A percentile compares a stretch with the other conserved stretches of the same genome.
Conservation (phyloP, 2,113 vertebrate genomes). For the Falcunculus frontatus region DNA sequence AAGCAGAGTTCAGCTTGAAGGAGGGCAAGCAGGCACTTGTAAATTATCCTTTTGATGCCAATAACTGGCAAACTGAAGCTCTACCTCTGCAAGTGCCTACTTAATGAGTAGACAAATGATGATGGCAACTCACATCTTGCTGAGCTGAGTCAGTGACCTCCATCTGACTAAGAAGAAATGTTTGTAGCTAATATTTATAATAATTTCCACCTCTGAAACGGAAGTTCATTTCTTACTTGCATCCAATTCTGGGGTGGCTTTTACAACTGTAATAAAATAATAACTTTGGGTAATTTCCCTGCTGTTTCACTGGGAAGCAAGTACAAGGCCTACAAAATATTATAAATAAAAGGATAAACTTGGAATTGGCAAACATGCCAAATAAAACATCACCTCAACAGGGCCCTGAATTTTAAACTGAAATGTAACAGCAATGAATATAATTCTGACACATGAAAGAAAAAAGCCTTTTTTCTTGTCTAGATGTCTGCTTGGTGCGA, state of each 20-base stretch:
- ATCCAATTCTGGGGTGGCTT: background rate
- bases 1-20: background rate
- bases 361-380: background rate
- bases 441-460: background rate
- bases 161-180: background rate
- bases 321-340: background rate
- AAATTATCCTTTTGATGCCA: background rate
- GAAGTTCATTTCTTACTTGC: background rate
- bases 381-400: background rate
- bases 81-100: background rate
- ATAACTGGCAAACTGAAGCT: background rate
- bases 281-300: background rate
- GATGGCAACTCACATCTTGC: background rate
- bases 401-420: background rate
- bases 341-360: background rate
- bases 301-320: background rate
- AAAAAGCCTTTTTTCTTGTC: background rate
- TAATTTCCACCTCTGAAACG: background rate
- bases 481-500: background rate
- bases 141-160: background rate
- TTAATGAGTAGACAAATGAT: background rate
- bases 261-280: background rate
- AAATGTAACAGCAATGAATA: background rate
- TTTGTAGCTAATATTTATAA: background rate
- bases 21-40: background rate